Percentiles rank a stretch among this genome's conserved stretches.
These are phyloP conservation scores for Berghia stephanieae DNA, from an alignment of 1,140 invertebrate species.

Conservation along the genomic window DNA sequence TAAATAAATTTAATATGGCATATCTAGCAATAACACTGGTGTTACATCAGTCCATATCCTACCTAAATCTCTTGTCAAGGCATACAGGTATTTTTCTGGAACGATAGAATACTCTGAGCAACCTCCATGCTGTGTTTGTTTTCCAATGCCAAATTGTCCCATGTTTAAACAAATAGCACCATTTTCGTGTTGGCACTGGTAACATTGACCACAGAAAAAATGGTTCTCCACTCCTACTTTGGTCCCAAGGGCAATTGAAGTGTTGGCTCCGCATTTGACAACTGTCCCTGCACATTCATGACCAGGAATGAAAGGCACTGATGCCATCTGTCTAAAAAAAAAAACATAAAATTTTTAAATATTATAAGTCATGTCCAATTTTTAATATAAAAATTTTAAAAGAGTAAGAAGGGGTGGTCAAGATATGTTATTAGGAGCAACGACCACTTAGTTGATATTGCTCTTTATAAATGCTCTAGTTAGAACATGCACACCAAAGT, in stretches of 20 bases:
- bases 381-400: too few species aligned
- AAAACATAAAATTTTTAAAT: not conserved
- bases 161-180: conserved; percentile 57
- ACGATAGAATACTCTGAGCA: conserved; percentile 60
- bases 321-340: conserved; percentile 48
- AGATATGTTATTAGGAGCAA: too few species aligned
- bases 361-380: too few species aligned
- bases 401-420: too few species aligned
- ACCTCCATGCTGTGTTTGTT: conserved; percentile 56
- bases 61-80: conserved; percentile 50
- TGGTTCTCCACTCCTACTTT: conserved; percentile 61
- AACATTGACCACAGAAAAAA: conserved; percentile 59
- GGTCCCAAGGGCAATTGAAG: conserved; percentile 43
- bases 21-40: too few species aligned
- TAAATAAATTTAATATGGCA: too few species aligned
- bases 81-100: conserved; percentile 53
- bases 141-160: conserved; percentile 62
- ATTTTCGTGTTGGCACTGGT: conserved; percentile 55
- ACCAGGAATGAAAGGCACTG: conserved; percentile 58
- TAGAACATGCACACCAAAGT: too few species aligned
- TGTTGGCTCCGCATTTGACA: conserved; percentile 57
- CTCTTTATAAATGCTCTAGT: too few species aligned
- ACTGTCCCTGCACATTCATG: conserved; percentile 62
- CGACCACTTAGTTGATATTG: too few species aligned
- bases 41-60: too few species aligned